Evolutionary conservation across 2,797 vertebrate species (phyloP).

Genomic region (Poecilia wingei): DNA sequence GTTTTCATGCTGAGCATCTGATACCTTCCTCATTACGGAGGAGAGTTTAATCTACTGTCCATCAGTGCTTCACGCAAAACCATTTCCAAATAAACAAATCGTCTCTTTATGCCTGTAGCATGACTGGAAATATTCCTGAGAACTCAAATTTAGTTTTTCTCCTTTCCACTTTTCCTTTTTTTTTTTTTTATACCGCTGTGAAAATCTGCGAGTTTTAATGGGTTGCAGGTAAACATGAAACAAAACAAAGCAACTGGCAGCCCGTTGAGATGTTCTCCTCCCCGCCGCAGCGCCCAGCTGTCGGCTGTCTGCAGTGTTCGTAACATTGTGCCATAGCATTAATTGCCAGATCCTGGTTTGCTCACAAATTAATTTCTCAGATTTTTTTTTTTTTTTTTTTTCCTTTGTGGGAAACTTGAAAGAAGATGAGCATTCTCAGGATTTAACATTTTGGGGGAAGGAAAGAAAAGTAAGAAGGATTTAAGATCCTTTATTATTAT

Average conservation of each 20-base stretch:
- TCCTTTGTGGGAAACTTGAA: constrained; percentile 35
- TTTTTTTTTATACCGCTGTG: constrained; percentile 33
- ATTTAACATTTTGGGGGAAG: constrained; percentile 33
- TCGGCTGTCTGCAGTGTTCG: constrained; percentile 14
- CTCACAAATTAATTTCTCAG: constrained; percentile 22
- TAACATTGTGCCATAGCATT: constrained; percentile 41
- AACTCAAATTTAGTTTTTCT: constrained; percentile 51
- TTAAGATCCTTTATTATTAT: neutral
- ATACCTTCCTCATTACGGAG: neutral
- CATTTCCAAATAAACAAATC: neutral
- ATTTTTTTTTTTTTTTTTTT: neutral
- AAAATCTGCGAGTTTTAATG: constrained; percentile 28
- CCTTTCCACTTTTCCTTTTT: constrained; percentile 52
- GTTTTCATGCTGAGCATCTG: neutral
- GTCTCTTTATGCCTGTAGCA: constrained; percentile 21
- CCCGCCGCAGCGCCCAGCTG: neutral
- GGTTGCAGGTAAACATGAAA: constrained; percentile 8
- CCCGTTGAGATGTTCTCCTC: neutral
- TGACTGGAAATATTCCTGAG: constrained; percentile 75
- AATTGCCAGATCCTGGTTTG: constrained; percentile 15
- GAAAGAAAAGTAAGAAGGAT: neutral
- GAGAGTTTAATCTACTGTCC: constrained; percentile 3
- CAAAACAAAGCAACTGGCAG: constrained; percentile 9
- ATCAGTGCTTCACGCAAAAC: neutral
- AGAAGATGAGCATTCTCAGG: constrained; percentile 57